Conservation (phyloP, 2,797 vertebrate species). For the Neopelma chrysocephalum region DNA sequence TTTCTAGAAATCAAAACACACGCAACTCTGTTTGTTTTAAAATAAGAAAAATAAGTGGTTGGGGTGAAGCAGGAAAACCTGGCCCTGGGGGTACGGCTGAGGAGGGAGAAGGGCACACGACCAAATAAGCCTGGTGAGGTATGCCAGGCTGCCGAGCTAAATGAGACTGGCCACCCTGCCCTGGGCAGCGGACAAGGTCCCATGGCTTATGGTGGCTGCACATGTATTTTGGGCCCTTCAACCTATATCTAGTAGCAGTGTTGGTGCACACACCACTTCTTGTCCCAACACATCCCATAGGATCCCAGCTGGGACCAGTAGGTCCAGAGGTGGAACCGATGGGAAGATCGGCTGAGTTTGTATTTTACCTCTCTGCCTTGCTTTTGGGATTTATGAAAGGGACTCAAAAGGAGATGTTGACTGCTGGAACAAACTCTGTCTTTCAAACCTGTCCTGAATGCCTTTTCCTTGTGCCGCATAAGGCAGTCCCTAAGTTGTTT, state of each 20-base stretch:
- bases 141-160: neutral
- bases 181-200: neutral
- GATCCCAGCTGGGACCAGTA: neutral
- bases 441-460: neutral
- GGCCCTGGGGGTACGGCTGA: neutral
- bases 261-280: neutral
- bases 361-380: neutral
- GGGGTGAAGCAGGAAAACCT: slow-evolving; percentile 13
- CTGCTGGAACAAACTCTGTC: neutral
- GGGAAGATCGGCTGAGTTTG: neutral
- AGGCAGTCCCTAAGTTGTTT: neutral
- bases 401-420: neutral
- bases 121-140: neutral
- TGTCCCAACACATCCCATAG: neutral
- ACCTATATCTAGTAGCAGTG: neutral
- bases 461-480: neutral
- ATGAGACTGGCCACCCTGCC: neutral
- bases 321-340: neutral
- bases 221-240: neutral
- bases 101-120: neutral
- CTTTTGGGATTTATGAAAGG: neutral
- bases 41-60: slow-evolving; percentile 32
- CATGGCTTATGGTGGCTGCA: neutral
- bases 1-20: slow-evolving; percentile 49
- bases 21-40: slow-evolving; percentile 28